Base-by-base conservation (phyloP, 2,888 invertebrate species). In the Charanyca ferruginea region DNA sequence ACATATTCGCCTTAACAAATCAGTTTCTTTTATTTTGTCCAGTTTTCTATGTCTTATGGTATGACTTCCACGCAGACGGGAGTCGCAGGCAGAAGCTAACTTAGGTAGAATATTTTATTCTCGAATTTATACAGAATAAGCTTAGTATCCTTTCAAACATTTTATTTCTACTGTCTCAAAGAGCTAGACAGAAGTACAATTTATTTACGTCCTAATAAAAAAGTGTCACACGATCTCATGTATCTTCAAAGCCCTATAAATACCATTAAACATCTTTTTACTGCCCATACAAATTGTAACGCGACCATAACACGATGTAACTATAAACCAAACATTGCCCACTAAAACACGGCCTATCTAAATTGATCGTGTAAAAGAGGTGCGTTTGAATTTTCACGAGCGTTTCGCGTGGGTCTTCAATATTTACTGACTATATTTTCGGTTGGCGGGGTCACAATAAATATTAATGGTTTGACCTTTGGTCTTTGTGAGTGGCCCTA, bases 281-380 rank as follows among this genome's bases (percentile, higher is more conserved):
- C 62, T 62, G 41, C 57, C 67, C 35, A 54, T 51, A 80, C 81
- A 79, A 78, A 81, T 78, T 80, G 81, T 66, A 65, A 81, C 64
- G 61, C 69, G 73, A 64, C 60, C 65, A 64, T 67, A 64, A 70
- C 64, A 23, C 60, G 74, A 41, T 62, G 67, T 77, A 45, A 68
- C 78, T 59, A 66, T 66, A 71, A 80, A 73, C 45, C 48, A 49
- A 51, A 16, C 53, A 49, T 42, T 44, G 47, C 5, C 23, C 18
- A 41, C 18, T 63, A 47, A 63, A 76, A 32, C 22, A 18, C 20
- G 20, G 8, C 25, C 62, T 58, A 62, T 65, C 48, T 66, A 65
- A 73, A 73, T 70, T 77, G 62, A 28, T 60, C 66, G 64, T 47
- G 52, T 60, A 61, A 63, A 66, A 61, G 41, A 11, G 62, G 41